Percentiles rank a stretch among this genome's conserved stretches.
These are phyloP conservation scores for Bombus ignitus DNA, from an alignment of 1,140 invertebrate species.

Conservation along the genomic window DNA sequence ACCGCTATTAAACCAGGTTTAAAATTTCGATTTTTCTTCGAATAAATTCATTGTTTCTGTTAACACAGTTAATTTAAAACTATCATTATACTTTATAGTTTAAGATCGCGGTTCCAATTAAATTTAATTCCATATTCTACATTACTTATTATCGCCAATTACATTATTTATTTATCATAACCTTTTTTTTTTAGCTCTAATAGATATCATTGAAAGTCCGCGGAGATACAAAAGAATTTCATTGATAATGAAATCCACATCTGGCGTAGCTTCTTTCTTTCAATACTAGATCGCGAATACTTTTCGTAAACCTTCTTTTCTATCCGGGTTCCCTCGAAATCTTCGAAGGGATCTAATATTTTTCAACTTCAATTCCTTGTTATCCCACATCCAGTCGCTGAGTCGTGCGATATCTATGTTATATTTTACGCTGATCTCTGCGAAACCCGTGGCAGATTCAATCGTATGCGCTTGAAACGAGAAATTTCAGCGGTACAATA, in stretches of 20 bases:
- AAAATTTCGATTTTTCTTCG: background rate
- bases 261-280: background rate
- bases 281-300: too few relatives aligned
- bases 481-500: background rate
- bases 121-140: too few relatives aligned
- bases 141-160: too few relatives aligned
- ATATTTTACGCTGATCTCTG: conserved; percentile 6
- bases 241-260: background rate
- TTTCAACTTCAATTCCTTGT: background rate
- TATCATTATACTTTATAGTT: too few relatives aligned
- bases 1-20: too few relatives aligned
- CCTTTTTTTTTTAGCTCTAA: too few relatives aligned
- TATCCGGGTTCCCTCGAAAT: too few relatives aligned
- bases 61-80: background rate
- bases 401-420: background rate
- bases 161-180: too few relatives aligned
- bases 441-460: background rate
- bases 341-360: background rate
- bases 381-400: background rate
- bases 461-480: background rate
- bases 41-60: background rate
- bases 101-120: too few relatives aligned
- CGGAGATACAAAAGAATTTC: background rate
- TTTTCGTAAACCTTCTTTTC: background rate
- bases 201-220: background rate